A percentile compares a stretch with the other conserved stretches of the same genome.
phyloP scores from a whole-genome alignment of 1,140 invertebrate species.

The Drosophila ambigua region DNA sequence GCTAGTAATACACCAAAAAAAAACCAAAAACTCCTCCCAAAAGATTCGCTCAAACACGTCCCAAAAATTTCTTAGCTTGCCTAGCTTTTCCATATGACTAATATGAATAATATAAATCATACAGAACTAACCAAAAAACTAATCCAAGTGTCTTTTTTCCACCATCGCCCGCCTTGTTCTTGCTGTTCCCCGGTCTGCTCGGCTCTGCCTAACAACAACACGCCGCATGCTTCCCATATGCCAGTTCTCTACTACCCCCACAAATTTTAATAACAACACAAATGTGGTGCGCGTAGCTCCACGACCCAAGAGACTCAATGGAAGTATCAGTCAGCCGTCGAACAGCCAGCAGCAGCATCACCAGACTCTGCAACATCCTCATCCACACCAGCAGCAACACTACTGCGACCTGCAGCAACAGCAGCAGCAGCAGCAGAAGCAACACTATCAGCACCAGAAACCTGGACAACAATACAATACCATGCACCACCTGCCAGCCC shows the following conservation, averaged over 20 bases:
- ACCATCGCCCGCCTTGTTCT: conserved; percentile 1
- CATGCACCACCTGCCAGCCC: conserved; percentile 51
- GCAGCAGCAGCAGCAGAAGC: conserved; percentile 22
- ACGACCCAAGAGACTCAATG: conserved; percentile 79
- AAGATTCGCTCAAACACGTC: neutral
- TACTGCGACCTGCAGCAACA: conserved; percentile 51
- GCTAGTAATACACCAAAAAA: conserved; percentile 30
- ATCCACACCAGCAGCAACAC: conserved; percentile 45
- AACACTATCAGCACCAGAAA: conserved; percentile 27
- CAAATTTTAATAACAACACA: conserved; percentile 83
- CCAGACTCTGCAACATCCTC: conserved; percentile 53
- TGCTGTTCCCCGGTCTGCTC: neutral
- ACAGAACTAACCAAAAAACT: conserved; percentile 46
- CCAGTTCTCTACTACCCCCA: conserved; percentile 80
- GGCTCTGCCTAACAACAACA: conserved; percentile 17
- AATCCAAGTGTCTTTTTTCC: conserved; percentile 17
- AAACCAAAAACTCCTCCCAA: conserved; percentile 4
- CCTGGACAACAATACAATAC: conserved; percentile 65
- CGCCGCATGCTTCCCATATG: conserved; percentile 18
- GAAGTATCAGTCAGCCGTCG: conserved; percentile 67
- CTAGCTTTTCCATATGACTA: conserved; percentile 1
- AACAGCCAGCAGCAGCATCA: conserved; percentile 51
- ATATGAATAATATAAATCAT: conserved; percentile 19
- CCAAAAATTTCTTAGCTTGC: too few relatives aligned
- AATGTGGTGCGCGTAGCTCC: conserved; percentile 79